A percentile compares a stretch with the other conserved stretches of the same genome.
Evolutionary conservation across 1,140 invertebrate genomes (phyloP).

Genomic region (Ceratitis capitata): DNA sequence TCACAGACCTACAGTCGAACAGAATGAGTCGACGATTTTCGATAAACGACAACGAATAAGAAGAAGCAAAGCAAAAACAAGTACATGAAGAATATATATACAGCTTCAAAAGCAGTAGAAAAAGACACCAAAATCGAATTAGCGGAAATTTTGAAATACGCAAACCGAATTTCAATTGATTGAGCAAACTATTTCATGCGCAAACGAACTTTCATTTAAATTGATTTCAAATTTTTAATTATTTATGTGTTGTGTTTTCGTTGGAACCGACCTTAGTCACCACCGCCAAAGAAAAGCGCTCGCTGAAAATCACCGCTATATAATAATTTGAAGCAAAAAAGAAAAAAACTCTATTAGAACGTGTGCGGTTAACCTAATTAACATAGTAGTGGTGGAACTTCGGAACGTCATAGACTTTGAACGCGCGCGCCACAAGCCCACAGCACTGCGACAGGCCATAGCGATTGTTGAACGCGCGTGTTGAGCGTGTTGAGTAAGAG

Average conservation of each 20-base stretch:
- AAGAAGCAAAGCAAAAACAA: neutral
- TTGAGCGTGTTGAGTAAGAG: neutral
- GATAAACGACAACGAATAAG: conserved; percentile 6
- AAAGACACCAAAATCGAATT: neutral
- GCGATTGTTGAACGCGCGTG: neutral
- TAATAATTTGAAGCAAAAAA: neutral
- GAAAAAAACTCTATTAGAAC: neutral
- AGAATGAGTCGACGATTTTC: conserved; percentile 22
- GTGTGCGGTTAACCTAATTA: conserved; percentile 13
- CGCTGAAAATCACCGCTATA: neutral
- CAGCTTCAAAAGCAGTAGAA: neutral
- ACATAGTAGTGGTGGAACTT: neutral
- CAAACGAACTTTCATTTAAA: conserved; percentile 22
- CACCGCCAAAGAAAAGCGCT: neutral
- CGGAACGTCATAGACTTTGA: neutral
- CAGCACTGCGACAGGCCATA: neutral
- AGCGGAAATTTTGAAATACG: conserved; percentile 35
- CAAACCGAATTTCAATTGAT: conserved; percentile 38
- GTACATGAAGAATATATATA: neutral
- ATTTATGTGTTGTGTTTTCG: neutral
- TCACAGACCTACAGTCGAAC: conserved; percentile 24
- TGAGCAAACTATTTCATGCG: conserved; percentile 37
- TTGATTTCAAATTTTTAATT: neutral
- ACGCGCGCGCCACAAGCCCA: neutral
- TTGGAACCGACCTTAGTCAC: conserved; percentile 23